Evolutionary conservation across 2,797 vertebrate genomes (phyloP).

Genomic region (Acomys russatus): DNA sequence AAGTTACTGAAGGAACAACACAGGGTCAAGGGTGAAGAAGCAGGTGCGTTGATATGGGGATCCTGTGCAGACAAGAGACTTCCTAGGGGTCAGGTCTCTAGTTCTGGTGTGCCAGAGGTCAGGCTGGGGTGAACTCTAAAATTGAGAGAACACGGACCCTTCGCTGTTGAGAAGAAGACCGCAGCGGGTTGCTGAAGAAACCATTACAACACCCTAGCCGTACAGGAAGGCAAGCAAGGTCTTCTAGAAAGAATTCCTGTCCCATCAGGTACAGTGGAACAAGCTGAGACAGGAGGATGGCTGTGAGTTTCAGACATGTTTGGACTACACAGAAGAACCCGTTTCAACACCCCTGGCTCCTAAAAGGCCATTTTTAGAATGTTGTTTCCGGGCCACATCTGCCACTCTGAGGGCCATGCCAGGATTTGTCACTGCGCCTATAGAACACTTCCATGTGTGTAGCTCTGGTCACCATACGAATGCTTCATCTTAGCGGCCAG

Average conservation of each 20-base stretch:
- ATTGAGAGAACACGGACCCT: neutral
- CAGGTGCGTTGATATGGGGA: too few relatives aligned
- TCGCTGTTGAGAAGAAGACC: neutral
- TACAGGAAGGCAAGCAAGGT: neutral
- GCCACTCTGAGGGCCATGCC: rapidly evolving
- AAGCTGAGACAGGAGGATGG: neutral
- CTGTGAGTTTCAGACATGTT: neutral
- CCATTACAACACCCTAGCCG: conserved; percentile 25
- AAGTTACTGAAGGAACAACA: neutral
- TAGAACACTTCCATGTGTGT: too few relatives aligned
- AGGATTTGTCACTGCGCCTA: too few relatives aligned
- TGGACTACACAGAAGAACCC: neutral
- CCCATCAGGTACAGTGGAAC: neutral
- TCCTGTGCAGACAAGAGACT: neutral
- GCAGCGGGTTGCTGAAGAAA: conserved; percentile 57
- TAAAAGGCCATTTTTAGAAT: neutral
- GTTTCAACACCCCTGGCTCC: neutral
- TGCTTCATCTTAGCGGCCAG: neutral
- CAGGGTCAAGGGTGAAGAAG: neutral
- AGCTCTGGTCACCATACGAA: neutral
- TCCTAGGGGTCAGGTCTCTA: neutral
- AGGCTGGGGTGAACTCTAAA: neutral
- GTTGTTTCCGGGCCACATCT: neutral
- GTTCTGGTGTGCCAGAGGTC: neutral
- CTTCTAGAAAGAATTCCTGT: neutral